phyloP scores from a whole-genome alignment of 2,888 invertebrate species.

The Lepidocyrtoides sp. region DNA sequence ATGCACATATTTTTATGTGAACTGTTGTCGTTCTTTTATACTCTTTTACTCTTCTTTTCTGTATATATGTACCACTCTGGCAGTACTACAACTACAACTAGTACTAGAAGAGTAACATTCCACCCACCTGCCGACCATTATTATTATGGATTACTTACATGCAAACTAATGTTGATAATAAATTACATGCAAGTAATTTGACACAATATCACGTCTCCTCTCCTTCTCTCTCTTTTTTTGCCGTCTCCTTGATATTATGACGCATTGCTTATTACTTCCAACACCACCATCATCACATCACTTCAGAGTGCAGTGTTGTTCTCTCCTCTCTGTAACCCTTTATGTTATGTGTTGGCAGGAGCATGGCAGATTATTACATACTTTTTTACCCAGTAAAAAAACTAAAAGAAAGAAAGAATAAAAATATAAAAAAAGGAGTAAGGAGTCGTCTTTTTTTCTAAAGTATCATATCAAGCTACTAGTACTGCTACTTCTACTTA shows the following conservation, averaged over 20 bases:
- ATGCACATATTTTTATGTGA: not conserved
- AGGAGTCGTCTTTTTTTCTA: conserved; percentile 8
- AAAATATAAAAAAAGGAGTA: conserved; percentile 16
- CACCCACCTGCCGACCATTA: conserved; percentile 82
- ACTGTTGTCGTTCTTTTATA: conserved; percentile 49
- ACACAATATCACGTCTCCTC: conserved; percentile 82
- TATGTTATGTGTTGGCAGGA: conserved; percentile 49
- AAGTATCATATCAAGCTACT: conserved; percentile 57
- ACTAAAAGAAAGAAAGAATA: conserved; percentile 3
- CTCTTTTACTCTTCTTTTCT: not conserved
- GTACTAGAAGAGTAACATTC: conserved; percentile 70
- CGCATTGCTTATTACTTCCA: conserved; percentile 77
- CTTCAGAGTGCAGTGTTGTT: not conserved
- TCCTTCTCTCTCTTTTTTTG: conserved; percentile 66
- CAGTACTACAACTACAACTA: too few relatives aligned
- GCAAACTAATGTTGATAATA: conserved; percentile 82
- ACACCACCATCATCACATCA: conserved; percentile 37
- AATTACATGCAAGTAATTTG: conserved; percentile 82
- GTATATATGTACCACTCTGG: not conserved
- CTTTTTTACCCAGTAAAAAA: conserved; percentile 13
- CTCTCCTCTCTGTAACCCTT: conserved; percentile 32
- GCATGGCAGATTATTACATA: conserved; percentile 39
- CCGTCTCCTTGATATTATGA: conserved; percentile 80
- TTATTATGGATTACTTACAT: conserved; percentile 81
- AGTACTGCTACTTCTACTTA: too few relatives aligned